Conservation (phyloP, 2,113 vertebrate species). For the Dicrurus megarhynchus region DNA sequence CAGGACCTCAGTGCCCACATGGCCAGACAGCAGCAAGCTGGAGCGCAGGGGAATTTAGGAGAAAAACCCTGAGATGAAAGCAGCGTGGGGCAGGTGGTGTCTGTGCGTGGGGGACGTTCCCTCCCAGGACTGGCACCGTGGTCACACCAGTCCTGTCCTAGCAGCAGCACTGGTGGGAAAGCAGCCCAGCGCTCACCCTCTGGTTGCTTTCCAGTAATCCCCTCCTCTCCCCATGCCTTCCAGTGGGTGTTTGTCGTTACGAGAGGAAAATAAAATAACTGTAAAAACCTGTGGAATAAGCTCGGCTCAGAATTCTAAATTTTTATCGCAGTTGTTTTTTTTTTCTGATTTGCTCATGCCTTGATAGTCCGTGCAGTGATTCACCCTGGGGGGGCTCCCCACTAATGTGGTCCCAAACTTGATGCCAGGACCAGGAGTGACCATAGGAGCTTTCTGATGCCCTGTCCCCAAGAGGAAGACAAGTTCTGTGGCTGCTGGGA, state of each 20-base stretch:
- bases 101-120: background rate
- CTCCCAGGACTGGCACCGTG: fast-evolving
- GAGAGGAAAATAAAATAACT: background rate
- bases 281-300: background rate
- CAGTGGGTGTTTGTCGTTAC: background rate
- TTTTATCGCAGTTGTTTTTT: background rate
- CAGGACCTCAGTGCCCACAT: background rate
- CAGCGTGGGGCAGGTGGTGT: background rate
- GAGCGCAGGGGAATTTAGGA: background rate
- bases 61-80: background rate
- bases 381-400: background rate
- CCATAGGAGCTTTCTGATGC: background rate
- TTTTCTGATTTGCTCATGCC: background rate
- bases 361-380: background rate
- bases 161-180: background rate
- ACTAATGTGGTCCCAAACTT: background rate
- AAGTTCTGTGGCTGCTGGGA: background rate
- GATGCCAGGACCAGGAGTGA: background rate
- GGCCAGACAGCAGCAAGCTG: background rate
- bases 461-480: background rate
- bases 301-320: background rate
- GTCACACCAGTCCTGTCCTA: background rate
- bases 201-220: background rate
- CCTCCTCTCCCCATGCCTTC: background rate
- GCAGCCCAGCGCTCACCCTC: background rate